These are phyloP conservation scores for Bombus superbus DNA, from an alignment of 1,140 invertebrate genomes.

Conservation along the genomic window DNA sequence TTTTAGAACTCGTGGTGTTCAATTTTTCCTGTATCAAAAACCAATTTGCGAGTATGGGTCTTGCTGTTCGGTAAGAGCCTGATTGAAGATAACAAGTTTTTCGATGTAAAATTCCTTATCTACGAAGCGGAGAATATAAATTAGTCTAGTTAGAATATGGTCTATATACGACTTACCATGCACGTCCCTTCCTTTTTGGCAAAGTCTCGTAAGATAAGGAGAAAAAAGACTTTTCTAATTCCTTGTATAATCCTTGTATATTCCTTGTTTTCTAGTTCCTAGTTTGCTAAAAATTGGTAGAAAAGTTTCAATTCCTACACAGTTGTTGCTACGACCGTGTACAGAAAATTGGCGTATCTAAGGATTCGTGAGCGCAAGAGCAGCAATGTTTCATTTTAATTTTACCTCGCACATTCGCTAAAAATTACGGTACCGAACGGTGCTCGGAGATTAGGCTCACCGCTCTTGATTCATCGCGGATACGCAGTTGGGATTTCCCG, in stretches of 20 bases:
- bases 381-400: not conserved
- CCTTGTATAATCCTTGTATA: not conserved
- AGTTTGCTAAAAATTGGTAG: not conserved
- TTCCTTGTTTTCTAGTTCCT: too few relatives aligned
- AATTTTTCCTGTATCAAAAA: too few relatives aligned
- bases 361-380: not conserved
- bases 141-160: too few relatives aligned
- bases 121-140: too few relatives aligned
- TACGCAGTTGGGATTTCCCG: not conserved
- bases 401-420: not conserved
- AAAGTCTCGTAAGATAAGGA: too few relatives aligned
- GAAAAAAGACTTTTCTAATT: not conserved
- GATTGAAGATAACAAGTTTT: too few relatives aligned
- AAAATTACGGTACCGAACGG: not conserved
- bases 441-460: not conserved
- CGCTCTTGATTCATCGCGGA: not conserved
- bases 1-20: too few relatives aligned
- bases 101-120: too few relatives aligned
- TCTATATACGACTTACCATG: too few relatives aligned
- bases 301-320: not conserved
- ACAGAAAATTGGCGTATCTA: not conserved
- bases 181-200: too few relatives aligned
- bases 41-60: too few relatives aligned
- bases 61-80: too few relatives aligned
- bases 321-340: not conserved